These are phyloP conservation scores for Onychomys arenicola DNA, from an alignment of 2,797 vertebrate genomes.

Conservation along the genomic window DNA sequence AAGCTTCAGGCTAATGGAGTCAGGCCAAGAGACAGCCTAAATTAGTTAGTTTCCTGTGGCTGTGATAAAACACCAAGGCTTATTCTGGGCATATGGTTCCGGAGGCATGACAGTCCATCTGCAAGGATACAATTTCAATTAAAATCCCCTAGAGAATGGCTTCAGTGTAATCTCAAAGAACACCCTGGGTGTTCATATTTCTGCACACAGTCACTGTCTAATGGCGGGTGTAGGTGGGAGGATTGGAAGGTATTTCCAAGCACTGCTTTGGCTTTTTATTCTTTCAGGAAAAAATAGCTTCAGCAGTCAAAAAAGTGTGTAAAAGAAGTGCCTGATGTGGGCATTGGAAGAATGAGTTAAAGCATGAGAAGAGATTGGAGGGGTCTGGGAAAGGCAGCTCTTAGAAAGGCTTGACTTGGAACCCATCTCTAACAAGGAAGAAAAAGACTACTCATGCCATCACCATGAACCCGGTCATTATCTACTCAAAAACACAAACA, in stretches of 20 bases:
- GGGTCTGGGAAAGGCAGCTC: neutral
- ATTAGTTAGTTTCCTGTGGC: neutral
- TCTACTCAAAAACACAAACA: constrained; percentile 5
- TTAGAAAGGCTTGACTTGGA: neutral
- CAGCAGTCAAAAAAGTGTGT: neutral
- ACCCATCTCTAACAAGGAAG: neutral
- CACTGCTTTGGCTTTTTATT: neutral
- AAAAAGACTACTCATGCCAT: neutral
- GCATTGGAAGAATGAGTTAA: neutral
- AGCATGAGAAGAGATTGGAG: neutral
- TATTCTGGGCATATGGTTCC: neutral
- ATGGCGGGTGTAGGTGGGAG: too few species aligned
- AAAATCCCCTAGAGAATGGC: neutral
- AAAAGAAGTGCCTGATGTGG: neutral
- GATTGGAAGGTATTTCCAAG: neutral
- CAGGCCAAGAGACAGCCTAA: neutral
- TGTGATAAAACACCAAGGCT: neutral
- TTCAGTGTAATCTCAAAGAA: neutral
- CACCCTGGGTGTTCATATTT: neutral
- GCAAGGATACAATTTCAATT: neutral
- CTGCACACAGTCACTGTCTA: neutral
- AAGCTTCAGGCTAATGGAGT: neutral
- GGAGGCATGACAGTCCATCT: neutral
- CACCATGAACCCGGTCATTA: neutral
- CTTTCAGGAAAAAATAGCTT: neutral